Evolutionary conservation across 1,140 invertebrate genomes (phyloP).

Genomic region (Sycophaga agraensis): DNA sequence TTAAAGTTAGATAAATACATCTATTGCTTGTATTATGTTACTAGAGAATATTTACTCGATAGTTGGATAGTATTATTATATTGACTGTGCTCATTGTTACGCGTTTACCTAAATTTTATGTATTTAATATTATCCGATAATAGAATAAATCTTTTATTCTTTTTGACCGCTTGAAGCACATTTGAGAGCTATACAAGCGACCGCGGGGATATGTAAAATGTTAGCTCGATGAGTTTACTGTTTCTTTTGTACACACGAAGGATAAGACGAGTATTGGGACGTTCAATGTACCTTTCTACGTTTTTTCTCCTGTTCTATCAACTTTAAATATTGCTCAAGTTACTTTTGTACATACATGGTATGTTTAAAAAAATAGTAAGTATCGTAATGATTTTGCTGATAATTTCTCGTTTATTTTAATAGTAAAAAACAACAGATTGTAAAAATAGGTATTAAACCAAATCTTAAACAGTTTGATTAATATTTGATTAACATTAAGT

Average conservation of each 20-base stretch:
- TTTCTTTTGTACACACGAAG: constrained; percentile 16
- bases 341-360: constrained; percentile 5
- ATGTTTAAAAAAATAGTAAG: constrained; percentile 1
- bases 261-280: constrained; percentile 14
- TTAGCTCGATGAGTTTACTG: constrained; percentile 8
- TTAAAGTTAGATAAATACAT: too few species aligned
- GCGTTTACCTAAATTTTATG: constrained; percentile 5
- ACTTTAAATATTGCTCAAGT: constrained; percentile 3
- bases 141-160: constrained; percentile 1
- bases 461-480: too few species aligned
- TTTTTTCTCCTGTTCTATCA: neutral
- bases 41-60: constrained; percentile 8
- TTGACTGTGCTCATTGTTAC: constrained; percentile 20
- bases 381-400: neutral
- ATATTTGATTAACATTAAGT: neutral
- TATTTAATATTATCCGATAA: constrained; percentile 3
- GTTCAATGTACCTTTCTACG: neutral
- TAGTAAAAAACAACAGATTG: neutral
- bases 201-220: constrained; percentile 19
- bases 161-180: constrained; percentile 16
- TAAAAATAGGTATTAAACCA: neutral
- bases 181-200: constrained; percentile 4
- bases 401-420: neutral
- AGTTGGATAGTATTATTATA: constrained; percentile 21
- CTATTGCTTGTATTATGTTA: constrained; percentile 17